Evolutionary conservation across 2,113 vertebrate species (phyloP), one percentile per base, ranked within the genome.

Genomic region (Morone saxatilis): DNA sequence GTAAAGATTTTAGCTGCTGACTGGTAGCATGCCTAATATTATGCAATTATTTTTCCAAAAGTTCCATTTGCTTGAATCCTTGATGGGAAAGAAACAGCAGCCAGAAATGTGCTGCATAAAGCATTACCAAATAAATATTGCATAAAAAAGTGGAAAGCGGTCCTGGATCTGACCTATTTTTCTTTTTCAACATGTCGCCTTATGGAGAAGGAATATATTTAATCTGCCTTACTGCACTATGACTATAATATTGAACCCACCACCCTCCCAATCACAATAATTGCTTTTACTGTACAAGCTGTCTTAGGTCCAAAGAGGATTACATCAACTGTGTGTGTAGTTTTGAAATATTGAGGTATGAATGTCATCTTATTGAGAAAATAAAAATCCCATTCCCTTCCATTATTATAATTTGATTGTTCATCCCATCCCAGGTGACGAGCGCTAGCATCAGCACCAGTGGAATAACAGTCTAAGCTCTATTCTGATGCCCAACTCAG

Each of bases 21-120:
- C 43, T 78, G 36, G 65, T 31, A 45, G 54, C 38, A 50, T 61
- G 38, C 54, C 9, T 5, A 19, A 53, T 76, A 56, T 80, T 45
- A 59, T 62, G 77, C 13, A 66, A 7, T 59, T 36, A 6, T 20
- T 38, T 62, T 48, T 25, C 40, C n/a, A 75, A 43, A 19, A 19
- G 19, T 25, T 16, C 9, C 19, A 53, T 36, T 25, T 31, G 61
- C 13, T 38, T 16, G 19, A 48, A 36, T 56, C 17, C 11, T 9
- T 14, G 4, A 38, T 36, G 11, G n/a, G 25, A 0, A 6, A 31
- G 40, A 19, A 71, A 59, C 45, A 1, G n/a, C n/a, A 57, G 40
- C 14, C 40, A 45, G 22, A 59, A 47, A 31, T 70, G 11, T 71
- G 61, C 38, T 41, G 7, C 60, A 20, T 62, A 20, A 11, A 5